Evolutionary conservation across 1,140 invertebrate genomes (phyloP).

Genomic region (Kradibia gibbosae): DNA sequence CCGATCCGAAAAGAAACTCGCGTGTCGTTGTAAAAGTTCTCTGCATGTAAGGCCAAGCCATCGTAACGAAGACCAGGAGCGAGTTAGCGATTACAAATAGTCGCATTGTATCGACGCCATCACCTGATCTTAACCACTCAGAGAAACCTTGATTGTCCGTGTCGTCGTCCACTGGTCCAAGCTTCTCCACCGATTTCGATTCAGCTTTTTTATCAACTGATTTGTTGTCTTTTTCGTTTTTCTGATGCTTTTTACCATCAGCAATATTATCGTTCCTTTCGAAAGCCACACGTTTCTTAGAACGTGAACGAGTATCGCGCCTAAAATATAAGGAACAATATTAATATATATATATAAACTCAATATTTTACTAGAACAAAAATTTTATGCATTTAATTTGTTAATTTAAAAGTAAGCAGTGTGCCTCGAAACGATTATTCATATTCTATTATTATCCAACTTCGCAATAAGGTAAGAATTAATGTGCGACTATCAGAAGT

Average conservation of each 20-base stretch:
- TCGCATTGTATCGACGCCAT: slow-evolving; percentile 75
- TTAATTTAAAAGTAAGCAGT: too few relatives aligned
- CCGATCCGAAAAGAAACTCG: slow-evolving; percentile 66
- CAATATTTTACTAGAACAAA: too few relatives aligned
- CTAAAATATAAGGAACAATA: neutral
- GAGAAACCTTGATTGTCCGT: slow-evolving; percentile 72
- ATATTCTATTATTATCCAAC: too few relatives aligned
- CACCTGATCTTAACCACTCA: slow-evolving; percentile 74
- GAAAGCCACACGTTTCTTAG: slow-evolving; percentile 50
- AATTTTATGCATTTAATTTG: too few relatives aligned
- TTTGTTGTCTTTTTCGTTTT: neutral
- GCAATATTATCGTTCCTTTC: slow-evolving; percentile 12
- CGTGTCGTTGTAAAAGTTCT: slow-evolving; percentile 64
- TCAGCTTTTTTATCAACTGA: slow-evolving; percentile 47
- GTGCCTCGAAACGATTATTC: too few relatives aligned
- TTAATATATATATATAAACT: neutral
- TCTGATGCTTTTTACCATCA: slow-evolving; percentile 7
- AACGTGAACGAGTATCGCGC: neutral
- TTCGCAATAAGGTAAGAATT: too few relatives aligned
- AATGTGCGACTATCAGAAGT: too few relatives aligned
- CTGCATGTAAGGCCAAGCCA: slow-evolving; percentile 75
- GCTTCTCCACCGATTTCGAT: neutral
- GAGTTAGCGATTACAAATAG: slow-evolving; percentile 76
- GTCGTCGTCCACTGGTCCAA: slow-evolving; percentile 59
- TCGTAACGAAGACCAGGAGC: slow-evolving; percentile 73